Percentiles rank a stretch among this genome's conserved stretches.
Evolutionary conservation across 2,113 vertebrate genomes (phyloP).

Genomic region (Tonatia bakeri): DNA sequence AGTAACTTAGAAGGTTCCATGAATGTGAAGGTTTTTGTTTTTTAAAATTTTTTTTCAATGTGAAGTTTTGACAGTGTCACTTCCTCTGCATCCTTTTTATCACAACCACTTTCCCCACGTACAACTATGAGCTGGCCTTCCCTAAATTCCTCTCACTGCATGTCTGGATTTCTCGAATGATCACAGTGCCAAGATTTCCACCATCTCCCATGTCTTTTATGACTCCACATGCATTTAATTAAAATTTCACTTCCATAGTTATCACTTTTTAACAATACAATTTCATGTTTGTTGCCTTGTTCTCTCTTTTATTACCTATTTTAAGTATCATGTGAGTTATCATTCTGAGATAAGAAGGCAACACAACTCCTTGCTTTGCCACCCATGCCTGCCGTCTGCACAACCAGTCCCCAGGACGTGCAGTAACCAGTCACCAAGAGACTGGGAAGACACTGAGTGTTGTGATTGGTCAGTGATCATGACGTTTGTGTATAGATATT

Average conservation of each 20-base stretch:
- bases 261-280: neutral
- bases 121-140: neutral
- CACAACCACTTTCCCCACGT: neutral
- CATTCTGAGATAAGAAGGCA: neutral
- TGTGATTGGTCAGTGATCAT: neutral
- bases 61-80: neutral
- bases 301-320: neutral
- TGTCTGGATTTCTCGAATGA: neutral
- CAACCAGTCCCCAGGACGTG: neutral
- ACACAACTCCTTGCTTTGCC: neutral
- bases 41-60: neutral
- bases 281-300: neutral
- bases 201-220: neutral
- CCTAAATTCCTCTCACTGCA: neutral
- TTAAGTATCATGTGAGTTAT: neutral
- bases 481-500: neutral
- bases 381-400: too few species aligned
- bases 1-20: neutral
- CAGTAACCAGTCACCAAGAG: neutral
- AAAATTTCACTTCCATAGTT: neutral
- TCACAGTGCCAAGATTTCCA: neutral
- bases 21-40: neutral
- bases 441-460: neutral
- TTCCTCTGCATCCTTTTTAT: neutral
- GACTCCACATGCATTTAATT: neutral